Evolutionary conservation across 2,888 invertebrate species (phyloP).

Genomic region (Cephus runcator): DNA sequence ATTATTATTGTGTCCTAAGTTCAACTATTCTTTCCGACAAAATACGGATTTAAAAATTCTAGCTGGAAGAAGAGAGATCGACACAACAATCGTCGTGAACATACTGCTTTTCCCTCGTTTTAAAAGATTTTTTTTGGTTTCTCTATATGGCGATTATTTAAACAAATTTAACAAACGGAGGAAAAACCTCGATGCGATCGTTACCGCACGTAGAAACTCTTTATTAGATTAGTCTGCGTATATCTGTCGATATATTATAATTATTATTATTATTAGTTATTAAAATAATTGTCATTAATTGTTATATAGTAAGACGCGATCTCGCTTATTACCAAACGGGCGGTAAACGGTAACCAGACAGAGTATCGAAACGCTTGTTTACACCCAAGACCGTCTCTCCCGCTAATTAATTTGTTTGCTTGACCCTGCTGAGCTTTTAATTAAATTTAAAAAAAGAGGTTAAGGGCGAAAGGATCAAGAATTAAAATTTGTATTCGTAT

Average conservation of each 20-base stretch:
- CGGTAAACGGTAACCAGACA: neutral
- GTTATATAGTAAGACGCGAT: conserved; percentile 38
- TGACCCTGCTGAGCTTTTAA: neutral
- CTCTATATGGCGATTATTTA: neutral
- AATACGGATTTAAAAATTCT: neutral
- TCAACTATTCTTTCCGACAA: neutral
- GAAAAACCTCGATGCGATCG: neutral
- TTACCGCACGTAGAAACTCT: conserved; percentile 19
- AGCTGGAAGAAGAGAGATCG: conserved; percentile 1
- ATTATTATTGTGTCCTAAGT: neutral
- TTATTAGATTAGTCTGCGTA: conserved; percentile 21
- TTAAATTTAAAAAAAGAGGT: neutral
- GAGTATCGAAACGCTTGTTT: neutral
- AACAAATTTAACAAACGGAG: neutral
- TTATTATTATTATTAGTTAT: conserved; percentile 40
- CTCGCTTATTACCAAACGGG: conserved; percentile 34
- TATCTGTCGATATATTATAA: conserved; percentile 39
- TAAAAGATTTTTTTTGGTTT: neutral
- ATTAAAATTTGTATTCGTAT: neutral
- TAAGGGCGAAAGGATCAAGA: neutral
- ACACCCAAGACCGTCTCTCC: neutral
- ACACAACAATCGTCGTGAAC: neutral
- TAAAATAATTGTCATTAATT: conserved; percentile 39
- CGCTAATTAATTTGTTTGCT: neutral
- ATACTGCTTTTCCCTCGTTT: neutral